Evolutionary conservation across 1,140 invertebrate genomes (phyloP), one percentile per base, ranked within the genome.

Genomic region (Pseudomyrmex gracilis): DNA sequence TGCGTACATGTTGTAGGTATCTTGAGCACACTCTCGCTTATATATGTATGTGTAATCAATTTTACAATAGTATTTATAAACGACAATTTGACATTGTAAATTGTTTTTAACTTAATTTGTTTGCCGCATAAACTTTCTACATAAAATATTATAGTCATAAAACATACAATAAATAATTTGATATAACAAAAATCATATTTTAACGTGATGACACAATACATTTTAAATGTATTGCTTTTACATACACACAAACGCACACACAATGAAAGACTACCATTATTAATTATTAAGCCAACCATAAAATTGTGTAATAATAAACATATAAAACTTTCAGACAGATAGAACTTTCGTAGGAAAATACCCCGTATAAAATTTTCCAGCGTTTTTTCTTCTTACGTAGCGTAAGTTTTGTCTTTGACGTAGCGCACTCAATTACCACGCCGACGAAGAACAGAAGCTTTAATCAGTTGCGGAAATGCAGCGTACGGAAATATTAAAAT

Each of bases 401-500:
- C n/a, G n/a, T n/a, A n/a, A n/a, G n/a, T n/a, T n/a, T n/a, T n/a
- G n/a, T 20, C 8, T 60, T 71, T 15, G 15, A 57, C 20, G 3
- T 64, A 24, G 34, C 0, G 17, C 34, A 66, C 12, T 53, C 43
- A 70, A 78, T 78, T 78, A 34, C 7, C 22, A 1, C 15, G 45
- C 1, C 8, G 20, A 49, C 20, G 0, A 13, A 8, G 22, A 78
- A 57, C 34, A 34, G 43, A 60, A 80, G 3, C 76, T 70, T 70
- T 60, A 58, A 51, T 58, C 43, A 70, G 66, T 71, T 58, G n/a
- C 43, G 20, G 43, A 20, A 17, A 64, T 12, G n/a, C 20, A 49
- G 53, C 70, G 15, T n/a, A 43, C 66, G 45, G 76, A 71, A 80
- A 80, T 80, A 80, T 80, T 80, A 80, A 80, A 80, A 70, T 80